phyloP scores from a whole-genome alignment of 2,888 invertebrate species.

The Arge pagana region DNA sequence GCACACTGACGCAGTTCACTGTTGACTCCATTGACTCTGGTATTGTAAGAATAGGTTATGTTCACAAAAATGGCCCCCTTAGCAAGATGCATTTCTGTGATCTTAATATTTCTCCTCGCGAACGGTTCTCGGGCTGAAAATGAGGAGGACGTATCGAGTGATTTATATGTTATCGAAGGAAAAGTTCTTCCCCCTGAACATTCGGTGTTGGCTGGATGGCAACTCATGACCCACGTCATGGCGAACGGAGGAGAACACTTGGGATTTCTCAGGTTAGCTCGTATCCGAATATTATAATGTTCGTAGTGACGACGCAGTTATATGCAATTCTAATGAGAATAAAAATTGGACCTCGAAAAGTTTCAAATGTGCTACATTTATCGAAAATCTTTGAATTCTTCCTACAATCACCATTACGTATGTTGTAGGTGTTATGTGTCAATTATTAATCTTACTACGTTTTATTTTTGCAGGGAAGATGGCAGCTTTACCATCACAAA shows the following conservation, averaged over 20 bases:
- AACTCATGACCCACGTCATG: constrained; percentile 75
- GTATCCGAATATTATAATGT: not conserved
- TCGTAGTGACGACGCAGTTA: too few species aligned
- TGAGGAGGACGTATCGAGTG: constrained; percentile 61
- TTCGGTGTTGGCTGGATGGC: constrained; percentile 69
- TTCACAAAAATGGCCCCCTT: constrained; percentile 8
- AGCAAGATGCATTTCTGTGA: not conserved
- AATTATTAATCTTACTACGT: not conserved
- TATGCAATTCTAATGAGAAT: too few species aligned
- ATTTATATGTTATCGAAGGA: constrained; percentile 78
- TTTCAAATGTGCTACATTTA: too few species aligned
- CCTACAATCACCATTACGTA: too few species aligned
- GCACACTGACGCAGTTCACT: too few species aligned
- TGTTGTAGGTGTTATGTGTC: not conserved
- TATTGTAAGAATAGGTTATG: constrained; percentile 16
- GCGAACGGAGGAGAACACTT: constrained; percentile 89
- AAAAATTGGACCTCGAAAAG: too few species aligned
- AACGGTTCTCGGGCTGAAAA: constrained; percentile 35
- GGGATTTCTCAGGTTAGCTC: constrained; percentile 72
- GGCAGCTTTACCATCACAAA: constrained; percentile 89
- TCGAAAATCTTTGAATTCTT: too few species aligned
- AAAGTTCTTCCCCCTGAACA: constrained; percentile 77
- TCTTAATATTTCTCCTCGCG: constrained; percentile 3
- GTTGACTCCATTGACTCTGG: too few species aligned
- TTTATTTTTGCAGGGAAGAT: constrained; percentile 72